Conservation (phyloP, 2,797 vertebrate species). For the Eulemur rubriventer region DNA sequence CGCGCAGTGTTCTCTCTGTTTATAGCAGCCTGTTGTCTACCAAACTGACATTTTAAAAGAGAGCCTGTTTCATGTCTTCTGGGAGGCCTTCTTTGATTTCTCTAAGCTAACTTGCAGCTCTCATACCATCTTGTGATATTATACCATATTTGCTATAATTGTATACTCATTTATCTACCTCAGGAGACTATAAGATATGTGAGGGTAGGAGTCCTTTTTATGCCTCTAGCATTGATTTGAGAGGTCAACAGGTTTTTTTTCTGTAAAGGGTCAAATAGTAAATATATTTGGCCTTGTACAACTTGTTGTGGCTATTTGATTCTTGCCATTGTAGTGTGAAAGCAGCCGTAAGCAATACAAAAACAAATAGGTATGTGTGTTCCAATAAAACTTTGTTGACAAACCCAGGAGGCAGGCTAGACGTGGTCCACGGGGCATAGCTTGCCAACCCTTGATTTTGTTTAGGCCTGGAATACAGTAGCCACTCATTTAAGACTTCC, state of each 20-base stretch:
- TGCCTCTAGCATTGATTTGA: neutral
- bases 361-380: neutral
- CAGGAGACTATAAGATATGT: neutral
- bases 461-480: neutral
- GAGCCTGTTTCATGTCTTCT: neutral
- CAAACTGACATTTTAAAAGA: neutral
- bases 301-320: neutral
- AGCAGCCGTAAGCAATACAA: neutral
- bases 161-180: neutral
- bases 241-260: neutral
- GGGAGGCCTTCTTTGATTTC: neutral
- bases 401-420: neutral
- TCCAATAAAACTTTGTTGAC: constrained; percentile 30
- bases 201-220: neutral
- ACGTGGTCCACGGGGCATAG: neutral
- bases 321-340: neutral
- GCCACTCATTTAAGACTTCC: constrained; percentile 27
- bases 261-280: neutral
- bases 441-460: neutral
- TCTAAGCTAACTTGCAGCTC: neutral
- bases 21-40: neutral
- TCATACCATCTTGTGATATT: neutral
- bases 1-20: neutral
- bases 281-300: neutral
- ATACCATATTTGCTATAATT: neutral